Evolutionary conservation across 2,113 vertebrate genomes (phyloP).

Genomic region (Spermophilus dauricus): DNA sequence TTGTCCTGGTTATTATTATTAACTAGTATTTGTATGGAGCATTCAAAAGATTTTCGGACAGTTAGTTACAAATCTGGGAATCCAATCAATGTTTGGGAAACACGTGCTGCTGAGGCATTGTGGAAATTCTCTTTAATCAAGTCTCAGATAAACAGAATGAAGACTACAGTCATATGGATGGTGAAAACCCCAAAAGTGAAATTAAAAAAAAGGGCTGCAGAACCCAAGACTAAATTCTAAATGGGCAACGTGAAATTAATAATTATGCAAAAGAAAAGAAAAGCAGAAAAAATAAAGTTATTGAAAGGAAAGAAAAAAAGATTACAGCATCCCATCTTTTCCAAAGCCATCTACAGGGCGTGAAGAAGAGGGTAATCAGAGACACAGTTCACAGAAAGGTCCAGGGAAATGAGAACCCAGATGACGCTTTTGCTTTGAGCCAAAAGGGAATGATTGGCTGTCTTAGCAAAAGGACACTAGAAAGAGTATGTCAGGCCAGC

Average conservation of each 20-base stretch:
- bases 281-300: neutral
- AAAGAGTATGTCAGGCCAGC: conserved; percentile 24
- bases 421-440: neutral
- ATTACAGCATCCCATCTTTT: neutral
- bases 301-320: neutral
- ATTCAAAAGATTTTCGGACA: neutral
- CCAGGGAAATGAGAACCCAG: conserved; percentile 49
- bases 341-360: neutral
- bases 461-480: neutral
- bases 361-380: neutral
- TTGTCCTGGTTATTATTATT: neutral
- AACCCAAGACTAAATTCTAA: neutral
- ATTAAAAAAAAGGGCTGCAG: neutral
- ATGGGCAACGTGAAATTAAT: neutral
- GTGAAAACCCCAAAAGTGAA: neutral
- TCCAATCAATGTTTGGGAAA: neutral
- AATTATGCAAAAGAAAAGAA: neutral
- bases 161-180: neutral
- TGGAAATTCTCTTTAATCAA: neutral
- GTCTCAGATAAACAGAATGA: neutral
- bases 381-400: conserved; percentile 41
- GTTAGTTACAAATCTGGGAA: neutral
- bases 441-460: conserved; percentile 52
- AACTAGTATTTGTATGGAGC: neutral
- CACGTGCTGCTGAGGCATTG: neutral